Evolutionary conservation across 92 coral and sea anemone species (phyloP), one percentile per base, ranked within the genome.

Genomic region (Porites evermanni): DNA sequence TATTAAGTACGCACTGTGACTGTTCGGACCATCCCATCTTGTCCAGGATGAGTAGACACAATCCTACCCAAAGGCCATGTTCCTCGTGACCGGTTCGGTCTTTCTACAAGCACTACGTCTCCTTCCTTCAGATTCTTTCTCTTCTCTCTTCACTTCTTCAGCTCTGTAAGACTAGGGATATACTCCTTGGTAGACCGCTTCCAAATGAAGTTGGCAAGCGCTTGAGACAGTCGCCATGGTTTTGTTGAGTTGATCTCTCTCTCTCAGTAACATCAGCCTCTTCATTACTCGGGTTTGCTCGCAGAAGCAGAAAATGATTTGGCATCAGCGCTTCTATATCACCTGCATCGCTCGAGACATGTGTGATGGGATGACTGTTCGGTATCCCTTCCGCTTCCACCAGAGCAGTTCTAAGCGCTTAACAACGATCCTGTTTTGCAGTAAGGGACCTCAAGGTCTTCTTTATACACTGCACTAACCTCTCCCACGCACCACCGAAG

Each of bases 161-260:
- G 24, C 26, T 67, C 71, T n/a, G 26, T 67, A 26, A 67, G 26
- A 12, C 71, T 67, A 24, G 50, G 71, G 8, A 67, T 26, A 26
- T 67, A 11, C 71, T 24, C 71, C 70, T 21, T 67, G 8, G 71
- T n/a, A 1, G 24, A 67, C 11, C 71, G 71, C 26, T 38, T 67
- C 71, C 71, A 67, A 12, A 81, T 68, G 17, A 66, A 66, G 17
- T 81, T 67, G 4, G 3, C 44, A n/a, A 81, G 60, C 13, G 85
- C 85, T 67, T 81, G 78, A 38, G 77, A 81, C 38, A 67, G 70
- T 68, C 77, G 2, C 86, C 78, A 81, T 66, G 53, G 2, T 75
- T 67, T 85, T 9, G 77, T 64, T 18, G 78, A 67, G 64, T 85
- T 85, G 73, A 77, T 85, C 89, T 85, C 89, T 12, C 32, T 0